Evolutionary conservation across 1,140 invertebrate species (phyloP), one percentile per base, ranked within the genome.

Genomic region (Anastatus disparis): DNA sequence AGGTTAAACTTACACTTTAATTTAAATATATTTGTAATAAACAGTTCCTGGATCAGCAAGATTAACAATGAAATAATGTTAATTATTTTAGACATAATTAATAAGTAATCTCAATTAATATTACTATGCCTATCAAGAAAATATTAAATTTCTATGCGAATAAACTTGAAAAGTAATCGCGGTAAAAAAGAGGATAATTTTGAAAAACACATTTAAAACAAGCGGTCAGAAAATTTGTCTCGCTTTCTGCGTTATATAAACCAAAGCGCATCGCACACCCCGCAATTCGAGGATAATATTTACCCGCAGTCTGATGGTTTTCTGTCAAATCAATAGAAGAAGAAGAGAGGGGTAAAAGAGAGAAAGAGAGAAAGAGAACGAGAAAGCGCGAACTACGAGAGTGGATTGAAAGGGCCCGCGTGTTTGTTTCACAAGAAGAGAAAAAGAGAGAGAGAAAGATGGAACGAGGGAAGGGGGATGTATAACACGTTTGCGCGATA

Each of bases 271-370:
- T 42, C 35, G 56, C n/a, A n/a, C n/a, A n/a, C n/a, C n/a, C 20
- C 38, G 24, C 56, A 24, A 61, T 44, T 26, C 38, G 12, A 44
- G 38, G 56, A 26, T 61, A 61, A 61, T 61, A 44, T 61, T 61
- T 61, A 44, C 56, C 56, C 56, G 56, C 56, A 44, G 40, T 61
- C 56, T 61, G 40, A 61, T 61, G 56, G 56, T 61, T 61, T 61
- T 61, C 56, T 40, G 22, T 44, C 56, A 44, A 44, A 61, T 61
- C 56, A 44, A 61, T 61, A 42, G 56, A 61, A 44, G 38, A n/a
- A 44, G 38, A 61, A 15, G 40, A 35, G 55, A 40, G 20, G 40
- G 55, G 17, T n/a, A 20, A 24, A 20, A 50, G 46, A 20, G 22
- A 50, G 46, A 50, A 4, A n/a, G 40, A 44, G 40, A 44, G 46